Evolutionary conservation across 2,888 invertebrate genomes (phyloP), one percentile per base, ranked within the genome.

Genomic region (Chesias legatella): DNA sequence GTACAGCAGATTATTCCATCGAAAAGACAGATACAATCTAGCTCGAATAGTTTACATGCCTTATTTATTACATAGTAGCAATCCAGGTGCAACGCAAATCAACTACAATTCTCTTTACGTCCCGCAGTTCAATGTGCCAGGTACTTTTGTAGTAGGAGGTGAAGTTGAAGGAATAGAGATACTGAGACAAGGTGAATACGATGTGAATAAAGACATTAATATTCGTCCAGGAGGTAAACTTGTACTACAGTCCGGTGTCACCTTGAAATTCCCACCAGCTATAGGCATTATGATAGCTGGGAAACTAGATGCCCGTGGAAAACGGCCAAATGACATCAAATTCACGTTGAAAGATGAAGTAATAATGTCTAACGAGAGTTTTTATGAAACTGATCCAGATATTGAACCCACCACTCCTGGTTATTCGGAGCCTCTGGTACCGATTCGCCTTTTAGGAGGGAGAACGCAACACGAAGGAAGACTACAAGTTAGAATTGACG

Each of bases 261-360:
- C 92, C 0, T 82, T 99, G 8, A 92, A 92, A 59, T 99, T 99
- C 77, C 95, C 96, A 37, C 95, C 98, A 1, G 93, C 96, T 11
- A 94, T 99, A 37, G 98, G 98, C 6, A 96, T 99, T 90, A 96
- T 99, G 94, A 94, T 99, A 1, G 98, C 98, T 26, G 98, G 98
- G 0, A 93, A 94, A 72, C 79, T 98, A 28, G 95, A 95, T 61
- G 96, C 96, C 0, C 90, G 93, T 59, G 96, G 96, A 0, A 91
- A 92, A 44, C 89, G 92, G 22, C 94, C 95, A 0, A 94, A 93
- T 65, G 94, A 94, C 62, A 95, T 96, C 33, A 88, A 92, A 30
- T 92, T 95, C 57, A 95, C 95, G 0, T 72, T 95, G 4, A 94
- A 94, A 70, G 92, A 95, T 60, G 94, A 95, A 69, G 89, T 94